Conservation (phyloP, 2,113 vertebrate species). For the Alligator sinensis region DNA sequence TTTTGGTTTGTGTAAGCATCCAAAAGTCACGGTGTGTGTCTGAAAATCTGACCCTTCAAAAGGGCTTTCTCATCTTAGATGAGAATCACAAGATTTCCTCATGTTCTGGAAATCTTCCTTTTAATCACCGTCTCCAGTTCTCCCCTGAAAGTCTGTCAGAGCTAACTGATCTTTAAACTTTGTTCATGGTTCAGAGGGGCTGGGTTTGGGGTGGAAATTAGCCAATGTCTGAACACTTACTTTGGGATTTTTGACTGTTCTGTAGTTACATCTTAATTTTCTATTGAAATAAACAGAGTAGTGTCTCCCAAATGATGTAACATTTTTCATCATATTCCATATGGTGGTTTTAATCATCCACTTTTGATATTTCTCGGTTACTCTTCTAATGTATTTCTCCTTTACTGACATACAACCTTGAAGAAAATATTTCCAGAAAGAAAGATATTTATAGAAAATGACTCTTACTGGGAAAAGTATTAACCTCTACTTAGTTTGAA, state of each 20-base stretch:
- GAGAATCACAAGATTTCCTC: not conserved
- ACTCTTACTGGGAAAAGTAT: not conserved
- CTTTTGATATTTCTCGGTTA: not conserved
- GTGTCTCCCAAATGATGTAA: not conserved
- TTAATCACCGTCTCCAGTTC: not conserved
- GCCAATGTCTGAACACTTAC: not conserved
- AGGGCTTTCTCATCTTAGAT: not conserved
- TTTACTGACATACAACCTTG: constrained; percentile 25
- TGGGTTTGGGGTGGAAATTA: not conserved
- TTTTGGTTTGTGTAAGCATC: not conserved
- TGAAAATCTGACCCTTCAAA: not conserved
- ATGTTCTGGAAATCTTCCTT: not conserved
- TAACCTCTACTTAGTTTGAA: not conserved
- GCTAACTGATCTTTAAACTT: not conserved
- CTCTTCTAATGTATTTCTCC: constrained; percentile 7
- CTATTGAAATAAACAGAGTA: fast-evolving
- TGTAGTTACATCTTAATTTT: not conserved
- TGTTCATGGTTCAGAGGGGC: not conserved
- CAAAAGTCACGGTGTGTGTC: not conserved
- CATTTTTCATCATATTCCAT: not conserved
- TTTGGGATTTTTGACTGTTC: not conserved
- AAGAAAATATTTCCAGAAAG: constrained; percentile 31
- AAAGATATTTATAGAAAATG: not conserved
- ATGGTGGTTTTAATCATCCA: not conserved
- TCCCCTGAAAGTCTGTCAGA: not conserved